phyloP scores from a whole-genome alignment of 2,113 vertebrate species.

The Nycticryphes semicollaris region DNA sequence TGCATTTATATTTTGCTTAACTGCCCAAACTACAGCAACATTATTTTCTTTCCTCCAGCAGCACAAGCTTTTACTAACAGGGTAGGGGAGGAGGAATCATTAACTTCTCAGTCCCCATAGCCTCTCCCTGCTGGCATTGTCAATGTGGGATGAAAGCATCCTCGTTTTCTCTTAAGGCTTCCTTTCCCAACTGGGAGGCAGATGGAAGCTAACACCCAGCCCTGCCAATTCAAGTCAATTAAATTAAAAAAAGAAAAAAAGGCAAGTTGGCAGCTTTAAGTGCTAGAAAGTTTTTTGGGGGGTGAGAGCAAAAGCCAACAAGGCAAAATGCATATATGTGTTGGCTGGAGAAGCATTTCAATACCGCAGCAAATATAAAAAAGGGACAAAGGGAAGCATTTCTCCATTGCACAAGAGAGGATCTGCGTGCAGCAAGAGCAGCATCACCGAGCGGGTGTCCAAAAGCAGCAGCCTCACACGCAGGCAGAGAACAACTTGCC shows the following conservation, averaged over 20 bases:
- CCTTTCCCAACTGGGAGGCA: background rate
- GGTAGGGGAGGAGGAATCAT: background rate
- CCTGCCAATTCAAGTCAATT: background rate
- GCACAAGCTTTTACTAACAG: background rate
- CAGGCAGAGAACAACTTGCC: rapidly evolving
- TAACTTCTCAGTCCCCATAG: background rate
- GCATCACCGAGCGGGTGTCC: background rate
- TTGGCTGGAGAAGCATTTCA: background rate
- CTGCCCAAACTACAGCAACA: background rate
- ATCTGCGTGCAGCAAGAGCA: background rate
- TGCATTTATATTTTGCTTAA: background rate
- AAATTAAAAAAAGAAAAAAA: background rate
- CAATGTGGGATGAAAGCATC: background rate
- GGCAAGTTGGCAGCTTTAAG: background rate
- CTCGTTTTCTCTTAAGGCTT: background rate
- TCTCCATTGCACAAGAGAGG: background rate
- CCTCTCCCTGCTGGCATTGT: background rate
- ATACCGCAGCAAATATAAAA: background rate
- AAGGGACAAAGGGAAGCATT: background rate
- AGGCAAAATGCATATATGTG: background rate
- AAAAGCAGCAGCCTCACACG: background rate
- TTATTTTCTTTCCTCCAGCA: background rate
- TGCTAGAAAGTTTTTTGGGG: background rate
- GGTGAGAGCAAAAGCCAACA: background rate
- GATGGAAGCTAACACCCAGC: background rate